phyloP scores from a whole-genome alignment of 2,797 vertebrate species.

The Choloepus didactylus region DNA sequence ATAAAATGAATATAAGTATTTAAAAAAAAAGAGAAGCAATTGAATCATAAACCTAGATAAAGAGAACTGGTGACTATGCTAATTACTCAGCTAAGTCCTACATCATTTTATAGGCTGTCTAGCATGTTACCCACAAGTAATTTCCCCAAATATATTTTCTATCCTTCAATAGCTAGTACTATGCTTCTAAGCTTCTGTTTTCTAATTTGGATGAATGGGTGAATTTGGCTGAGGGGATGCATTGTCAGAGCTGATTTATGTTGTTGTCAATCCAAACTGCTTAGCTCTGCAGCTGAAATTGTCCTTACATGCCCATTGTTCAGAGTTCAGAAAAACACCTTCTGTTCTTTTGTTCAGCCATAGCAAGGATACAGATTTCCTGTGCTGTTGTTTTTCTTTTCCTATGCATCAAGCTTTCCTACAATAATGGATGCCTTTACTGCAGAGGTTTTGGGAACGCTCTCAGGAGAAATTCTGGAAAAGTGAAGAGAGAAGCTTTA shows the following conservation, averaged over 20 bases:
- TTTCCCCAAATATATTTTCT: constrained; percentile 75
- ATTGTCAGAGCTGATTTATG: constrained; percentile 80
- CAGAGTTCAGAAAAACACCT: constrained; percentile 74
- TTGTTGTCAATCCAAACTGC: constrained; percentile 75
- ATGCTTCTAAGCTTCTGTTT: constrained; percentile 73
- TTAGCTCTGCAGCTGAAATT: constrained; percentile 78
- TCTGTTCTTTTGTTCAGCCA: constrained; percentile 60
- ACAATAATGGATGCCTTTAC: constrained; percentile 29
- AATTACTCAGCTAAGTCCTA: constrained; percentile 52
- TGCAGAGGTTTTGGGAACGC: constrained; percentile 4
- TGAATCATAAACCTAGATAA: constrained; percentile 39
- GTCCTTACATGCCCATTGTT: constrained; percentile 76
- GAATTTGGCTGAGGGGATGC: constrained; percentile 75
- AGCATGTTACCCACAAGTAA: constrained; percentile 61
- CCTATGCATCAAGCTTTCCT: constrained; percentile 6
- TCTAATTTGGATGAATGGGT: constrained; percentile 81
- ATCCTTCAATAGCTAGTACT: constrained; percentile 43
- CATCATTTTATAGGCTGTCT: constrained; percentile 61
- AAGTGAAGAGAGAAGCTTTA: constrained; percentile 9
- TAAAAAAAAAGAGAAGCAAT: background rate
- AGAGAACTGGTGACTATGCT: constrained; percentile 57
- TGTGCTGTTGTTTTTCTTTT: constrained; percentile 12
- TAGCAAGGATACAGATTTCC: constrained; percentile 60
- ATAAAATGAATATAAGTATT: constrained; percentile 24
- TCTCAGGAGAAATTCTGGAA: background rate